A percentile compares a stretch with the other conserved stretches of the same genome.
phyloP scores from a whole-genome alignment of 2,888 invertebrate genomes.

The Sclerodermus sp. region DNA sequence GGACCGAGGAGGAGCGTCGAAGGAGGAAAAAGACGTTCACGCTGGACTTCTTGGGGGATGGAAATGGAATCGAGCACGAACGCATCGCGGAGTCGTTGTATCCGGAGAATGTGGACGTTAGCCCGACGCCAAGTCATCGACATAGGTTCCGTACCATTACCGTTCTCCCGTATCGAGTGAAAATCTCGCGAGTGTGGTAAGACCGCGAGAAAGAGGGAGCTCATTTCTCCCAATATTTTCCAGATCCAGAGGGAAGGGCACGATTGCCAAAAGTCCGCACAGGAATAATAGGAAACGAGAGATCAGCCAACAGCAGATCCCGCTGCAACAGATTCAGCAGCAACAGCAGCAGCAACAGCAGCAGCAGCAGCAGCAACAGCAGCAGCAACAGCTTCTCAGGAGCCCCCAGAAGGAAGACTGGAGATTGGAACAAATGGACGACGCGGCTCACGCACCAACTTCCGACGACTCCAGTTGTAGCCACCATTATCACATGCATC shows the following conservation, averaged over 20 bases:
- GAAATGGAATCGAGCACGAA: constrained; percentile 60
- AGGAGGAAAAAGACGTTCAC: constrained; percentile 76
- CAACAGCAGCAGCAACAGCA: constrained; percentile 14
- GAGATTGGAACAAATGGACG: constrained; percentile 60
- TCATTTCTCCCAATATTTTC: constrained; percentile 1
- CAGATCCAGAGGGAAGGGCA: constrained; percentile 32
- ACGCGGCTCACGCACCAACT: constrained; percentile 63
- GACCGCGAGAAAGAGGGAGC: not conserved
- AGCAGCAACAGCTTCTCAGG: constrained; percentile 54
- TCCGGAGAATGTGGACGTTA: constrained; percentile 33
- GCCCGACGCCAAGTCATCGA: constrained; percentile 47
- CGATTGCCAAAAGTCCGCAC: constrained; percentile 34
- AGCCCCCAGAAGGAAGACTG: constrained; percentile 60
- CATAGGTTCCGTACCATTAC: constrained; percentile 12
- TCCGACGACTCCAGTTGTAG: constrained; percentile 65
- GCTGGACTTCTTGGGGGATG: constrained; percentile 70
- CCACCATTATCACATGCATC: constrained; percentile 50
- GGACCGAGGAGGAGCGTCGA: constrained; percentile 73
- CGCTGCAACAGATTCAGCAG: constrained; percentile 51
- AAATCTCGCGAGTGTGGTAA: too few species aligned
- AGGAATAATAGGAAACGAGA: constrained; percentile 43
- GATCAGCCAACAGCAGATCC: constrained; percentile 22
- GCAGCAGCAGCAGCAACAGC: constrained; percentile 15
- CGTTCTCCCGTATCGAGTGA: too few species aligned
- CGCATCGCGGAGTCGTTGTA: constrained; percentile 25